These are phyloP conservation scores for Euclidia mi DNA, from an alignment of 2,888 invertebrate genomes.

Conservation along the genomic window DNA sequence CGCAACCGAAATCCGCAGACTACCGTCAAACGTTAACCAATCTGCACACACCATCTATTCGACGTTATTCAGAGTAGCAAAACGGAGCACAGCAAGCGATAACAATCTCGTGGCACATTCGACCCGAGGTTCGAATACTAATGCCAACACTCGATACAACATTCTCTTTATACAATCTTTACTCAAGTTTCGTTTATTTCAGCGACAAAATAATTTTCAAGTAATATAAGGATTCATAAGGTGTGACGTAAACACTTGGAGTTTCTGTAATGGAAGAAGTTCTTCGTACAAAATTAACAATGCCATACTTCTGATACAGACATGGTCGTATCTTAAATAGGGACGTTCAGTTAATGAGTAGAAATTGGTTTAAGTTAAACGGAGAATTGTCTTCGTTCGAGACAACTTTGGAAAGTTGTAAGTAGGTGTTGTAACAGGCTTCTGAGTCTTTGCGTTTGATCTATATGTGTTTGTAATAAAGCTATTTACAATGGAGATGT, in stretches of 20 bases:
- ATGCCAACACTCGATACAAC: slow-evolving; percentile 64
- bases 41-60: slow-evolving; percentile 55
- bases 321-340: slow-evolving; percentile 48
- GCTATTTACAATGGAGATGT: too few species aligned
- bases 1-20: slow-evolving; percentile 43
- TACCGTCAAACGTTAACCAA: slow-evolving; percentile 52
- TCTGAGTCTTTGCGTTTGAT: slow-evolving; percentile 19
- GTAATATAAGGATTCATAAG: slow-evolving; percentile 59
- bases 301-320: slow-evolving; percentile 56
- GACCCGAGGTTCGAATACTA: slow-evolving; percentile 65
- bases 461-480: neutral
- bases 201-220: slow-evolving; percentile 61
- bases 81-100: slow-evolving; percentile 61
- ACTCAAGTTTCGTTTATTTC: slow-evolving; percentile 61
- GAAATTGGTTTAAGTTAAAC: slow-evolving; percentile 58
- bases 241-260: slow-evolving; percentile 59
- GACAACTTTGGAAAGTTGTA: slow-evolving; percentile 17
- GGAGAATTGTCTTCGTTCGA: slow-evolving; percentile 44
- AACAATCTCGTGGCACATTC: slow-evolving; percentile 70
- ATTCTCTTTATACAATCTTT: slow-evolving; percentile 60
- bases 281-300: slow-evolving; percentile 54
- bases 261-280: slow-evolving; percentile 55
- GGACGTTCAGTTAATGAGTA: slow-evolving; percentile 50
- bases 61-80: slow-evolving; percentile 50
- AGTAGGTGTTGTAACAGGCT: slow-evolving; percentile 28